Evolutionary conservation across 2,113 vertebrate species (phyloP), one percentile per base, ranked within the genome.

Genomic region (Capreolus pygargus): DNA sequence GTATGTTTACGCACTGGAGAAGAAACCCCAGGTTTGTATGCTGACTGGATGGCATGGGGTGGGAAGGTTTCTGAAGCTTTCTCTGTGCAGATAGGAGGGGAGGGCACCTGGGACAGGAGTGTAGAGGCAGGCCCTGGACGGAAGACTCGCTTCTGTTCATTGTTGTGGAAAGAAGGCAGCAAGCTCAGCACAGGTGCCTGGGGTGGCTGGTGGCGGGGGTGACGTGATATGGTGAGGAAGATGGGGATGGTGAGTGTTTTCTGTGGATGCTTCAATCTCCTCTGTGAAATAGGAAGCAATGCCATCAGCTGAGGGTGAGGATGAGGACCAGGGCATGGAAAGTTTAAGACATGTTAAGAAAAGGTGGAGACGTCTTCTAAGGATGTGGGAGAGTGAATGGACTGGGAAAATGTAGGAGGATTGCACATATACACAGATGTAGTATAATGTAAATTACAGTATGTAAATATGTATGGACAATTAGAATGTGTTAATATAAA

Each of bases 101-200:
- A 33, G 60, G 60, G n/a, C 23, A 28, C 60, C 52, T 50, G 54
- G 36, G 10, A 12, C 39, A 1, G 1, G 36, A 52, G 28, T 0
- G 7, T 47, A 45, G 16, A 33, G 67, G 60, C 0, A 2, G 17
- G 47, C 4, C 33, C 33, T 39, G 6, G 50, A 1, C 13, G 28
- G 43, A 30, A n/a, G n/a, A 47, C 16, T 16, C 7, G 15, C 23
- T 58, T 19, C 55, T 21, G 12, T 36, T 17, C 27, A n/a, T 6
- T 15, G 28, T 17, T 78, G 0, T 8, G 0, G 36, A 45, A 17
- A 9, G 74, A 52, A 21, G 21, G 45, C 4, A 6, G 54, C 27
- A 23, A 11, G 21, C 10, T 1, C 0, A 1, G 19, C 27, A 43
- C 76, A 45, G 76, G 50, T 60, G 36, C 39, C 67, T 70, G 67